Conservation (phyloP, 1,140 invertebrate species). For the Habropoda laboriosa region DNA sequence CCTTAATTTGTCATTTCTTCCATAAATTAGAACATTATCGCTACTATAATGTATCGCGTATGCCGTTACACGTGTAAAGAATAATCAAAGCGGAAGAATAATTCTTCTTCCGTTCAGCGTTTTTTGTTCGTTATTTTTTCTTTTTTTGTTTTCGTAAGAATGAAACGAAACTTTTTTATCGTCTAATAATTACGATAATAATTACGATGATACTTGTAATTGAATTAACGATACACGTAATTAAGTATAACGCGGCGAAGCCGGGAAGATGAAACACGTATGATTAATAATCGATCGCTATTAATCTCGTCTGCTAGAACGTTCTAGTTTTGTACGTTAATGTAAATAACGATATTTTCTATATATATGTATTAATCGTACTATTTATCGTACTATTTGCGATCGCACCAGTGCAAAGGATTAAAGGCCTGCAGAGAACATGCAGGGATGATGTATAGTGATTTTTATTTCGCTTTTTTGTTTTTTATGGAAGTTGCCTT, state of each 20-base stretch:
- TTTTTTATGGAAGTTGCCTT: not conserved
- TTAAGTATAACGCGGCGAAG: not conserved
- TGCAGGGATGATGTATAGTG: not conserved
- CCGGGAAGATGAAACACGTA: not conserved
- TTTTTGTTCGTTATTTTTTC: no score
- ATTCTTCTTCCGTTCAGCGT: not conserved
- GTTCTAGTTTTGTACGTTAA: conserved; percentile 54
- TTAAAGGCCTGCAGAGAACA: conserved; percentile 8
- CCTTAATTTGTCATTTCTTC: not conserved
- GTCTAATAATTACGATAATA: not conserved
- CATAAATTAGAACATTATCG: not conserved
- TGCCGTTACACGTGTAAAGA: not conserved
- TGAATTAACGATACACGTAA: not conserved
- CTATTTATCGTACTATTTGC: conserved; percentile 28
- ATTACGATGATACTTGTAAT: not conserved
- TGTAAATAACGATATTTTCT: conserved; percentile 53
- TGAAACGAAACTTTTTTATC: not conserved
- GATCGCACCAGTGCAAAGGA: conserved; percentile 20
- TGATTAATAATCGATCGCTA: conserved; percentile 1
- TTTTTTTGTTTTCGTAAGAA: not conserved
- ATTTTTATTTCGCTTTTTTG: not conserved
- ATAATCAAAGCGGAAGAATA: not conserved
- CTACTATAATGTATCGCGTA: no score
- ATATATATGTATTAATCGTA: conserved; percentile 47
- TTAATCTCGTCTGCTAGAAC: conserved; percentile 15